Evolutionary conservation across 2,888 invertebrate genomes (phyloP), one percentile per base, ranked within the genome.

Genomic region (Alviniconcha strummeri): DNA sequence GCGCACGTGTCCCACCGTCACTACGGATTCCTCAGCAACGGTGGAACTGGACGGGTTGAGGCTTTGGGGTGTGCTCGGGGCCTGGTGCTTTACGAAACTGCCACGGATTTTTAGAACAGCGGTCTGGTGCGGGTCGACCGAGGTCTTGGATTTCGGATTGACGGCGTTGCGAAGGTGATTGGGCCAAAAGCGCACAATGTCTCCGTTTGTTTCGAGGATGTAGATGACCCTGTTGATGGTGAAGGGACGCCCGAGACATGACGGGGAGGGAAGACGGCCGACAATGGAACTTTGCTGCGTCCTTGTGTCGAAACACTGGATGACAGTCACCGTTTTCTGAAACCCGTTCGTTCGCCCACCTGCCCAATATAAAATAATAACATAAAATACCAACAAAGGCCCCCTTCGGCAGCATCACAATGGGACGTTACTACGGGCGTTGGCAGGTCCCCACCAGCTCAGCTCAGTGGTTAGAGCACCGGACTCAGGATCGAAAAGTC

Each of bases 231-330:
- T 77, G 56, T 77, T 19, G 82, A 15, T 17, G 56, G 57, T 8
- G 77, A 82, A 76, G 13, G 82, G 36, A 8, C 82, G 82, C 6
- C 69, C 69, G 56, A 82, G 82, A 71, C 82, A 82, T 60, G 82
- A 82, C 11, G 76, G 82, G 69, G 67, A 55, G 17, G 82, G 71
- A 5, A 82, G 77, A 19, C 56, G 56, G n/a, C 55, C 60, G 36
- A 82, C 56, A 4, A 82, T 13, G 5, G 67, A 82, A 36, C 77
- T 77, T 8, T 82, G 77, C 56, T 36, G 67, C 1, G 77, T 82
- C 13, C 5, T 56, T 8, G 82, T 77, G 82, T 82, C 82, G 56
- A 82, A 69, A 71, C 77, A 77, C 19, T 82, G 82, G 19, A 82
- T n/a, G 54, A 57, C 55, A 67, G 54, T 55, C 57, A 82, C 77